phyloP scores from a whole-genome alignment of 2,888 invertebrate species.

The Coleophora deauratella region DNA sequence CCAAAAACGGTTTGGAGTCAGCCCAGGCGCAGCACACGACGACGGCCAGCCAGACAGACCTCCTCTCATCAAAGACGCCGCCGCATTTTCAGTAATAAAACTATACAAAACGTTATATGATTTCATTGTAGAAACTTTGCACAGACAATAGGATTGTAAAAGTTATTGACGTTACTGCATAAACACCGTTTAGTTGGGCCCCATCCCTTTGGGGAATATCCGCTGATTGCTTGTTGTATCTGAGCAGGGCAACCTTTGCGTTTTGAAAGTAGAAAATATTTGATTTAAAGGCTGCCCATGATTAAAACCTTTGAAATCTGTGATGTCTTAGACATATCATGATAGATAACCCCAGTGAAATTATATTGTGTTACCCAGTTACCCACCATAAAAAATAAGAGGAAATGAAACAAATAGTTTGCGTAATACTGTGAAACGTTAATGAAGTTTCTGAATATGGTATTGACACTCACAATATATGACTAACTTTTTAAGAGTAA shows the following conservation, averaged over 20 bases:
- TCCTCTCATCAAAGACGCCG: conserved; percentile 22
- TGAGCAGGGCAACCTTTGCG: conserved; percentile 19
- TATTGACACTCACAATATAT: conserved; percentile 1
- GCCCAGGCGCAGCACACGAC: neutral
- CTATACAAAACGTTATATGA: conserved; percentile 36
- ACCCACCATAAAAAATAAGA: too few species aligned
- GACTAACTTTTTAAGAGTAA: conserved; percentile 6
- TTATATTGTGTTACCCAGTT: too few species aligned
- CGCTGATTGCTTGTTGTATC: conserved; percentile 32
- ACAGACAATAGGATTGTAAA: conserved; percentile 47
- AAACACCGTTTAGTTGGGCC: conserved; percentile 32
- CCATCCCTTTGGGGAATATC: conserved; percentile 22
- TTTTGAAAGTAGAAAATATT: conserved; percentile 7
- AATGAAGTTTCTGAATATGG: too few species aligned
- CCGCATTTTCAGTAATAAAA: conserved; percentile 24
- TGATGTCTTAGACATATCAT: too few species aligned
- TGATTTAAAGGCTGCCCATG: conserved; percentile 43
- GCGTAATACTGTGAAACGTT: too few species aligned
- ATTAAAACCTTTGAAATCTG: conserved; percentile 29
- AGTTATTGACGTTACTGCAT: conserved; percentile 41
- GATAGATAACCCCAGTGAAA: too few species aligned
- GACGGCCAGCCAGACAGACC: neutral
- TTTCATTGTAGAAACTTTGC: conserved; percentile 29
- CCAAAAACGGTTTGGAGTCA: too few species aligned
- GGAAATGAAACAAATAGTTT: too few species aligned